phyloP scores from a whole-genome alignment of 2,888 invertebrate species.

The Drosophila kambysellisi region DNA sequence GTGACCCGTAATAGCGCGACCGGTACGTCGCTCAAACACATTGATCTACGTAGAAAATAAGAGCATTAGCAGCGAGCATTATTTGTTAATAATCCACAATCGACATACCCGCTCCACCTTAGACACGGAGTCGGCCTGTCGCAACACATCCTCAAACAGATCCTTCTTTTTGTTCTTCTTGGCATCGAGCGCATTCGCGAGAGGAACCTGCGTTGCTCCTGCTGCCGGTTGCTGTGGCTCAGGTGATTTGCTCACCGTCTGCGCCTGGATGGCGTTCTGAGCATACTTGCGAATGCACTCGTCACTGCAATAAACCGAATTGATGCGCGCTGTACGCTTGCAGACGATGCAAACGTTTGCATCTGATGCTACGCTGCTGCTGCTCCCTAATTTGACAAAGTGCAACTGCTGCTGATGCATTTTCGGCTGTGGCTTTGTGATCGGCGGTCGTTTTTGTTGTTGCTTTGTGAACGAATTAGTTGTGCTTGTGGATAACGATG shows the following conservation, averaged over 20 bases:
- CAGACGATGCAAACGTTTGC: conserved; percentile 89
- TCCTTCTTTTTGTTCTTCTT: conserved; percentile 83
- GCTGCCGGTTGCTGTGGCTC: conserved; percentile 51
- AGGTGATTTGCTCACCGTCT: conserved; percentile 63
- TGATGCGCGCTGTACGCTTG: conserved; percentile 89
- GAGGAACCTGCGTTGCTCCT: conserved; percentile 9
- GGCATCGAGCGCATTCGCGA: conserved; percentile 59
- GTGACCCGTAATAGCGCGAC: conserved; percentile 90
- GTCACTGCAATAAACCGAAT: conserved; percentile 95
- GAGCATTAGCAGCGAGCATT: not conserved
- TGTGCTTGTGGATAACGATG: conserved; percentile 14
- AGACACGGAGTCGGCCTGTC: conserved; percentile 79
- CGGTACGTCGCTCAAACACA: conserved; percentile 93
- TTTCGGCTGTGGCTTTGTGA: conserved; percentile 32
- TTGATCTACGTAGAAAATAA: conserved; percentile 86
- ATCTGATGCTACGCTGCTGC: conserved; percentile 25
- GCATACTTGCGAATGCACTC: conserved; percentile 94
- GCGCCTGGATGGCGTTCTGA: conserved; percentile 87
- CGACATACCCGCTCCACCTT: conserved; percentile 83
- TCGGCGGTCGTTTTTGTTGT: conserved; percentile 16
- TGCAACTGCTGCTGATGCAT: conserved; percentile 68
- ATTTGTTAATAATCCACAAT: not conserved
- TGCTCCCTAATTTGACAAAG: conserved; percentile 61
- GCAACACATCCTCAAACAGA: conserved; percentile 83
- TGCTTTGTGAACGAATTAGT: conserved; percentile 18